Evolutionary conservation across 2,888 invertebrate species (phyloP).

Genomic region (Mimachlamys varia): DNA sequence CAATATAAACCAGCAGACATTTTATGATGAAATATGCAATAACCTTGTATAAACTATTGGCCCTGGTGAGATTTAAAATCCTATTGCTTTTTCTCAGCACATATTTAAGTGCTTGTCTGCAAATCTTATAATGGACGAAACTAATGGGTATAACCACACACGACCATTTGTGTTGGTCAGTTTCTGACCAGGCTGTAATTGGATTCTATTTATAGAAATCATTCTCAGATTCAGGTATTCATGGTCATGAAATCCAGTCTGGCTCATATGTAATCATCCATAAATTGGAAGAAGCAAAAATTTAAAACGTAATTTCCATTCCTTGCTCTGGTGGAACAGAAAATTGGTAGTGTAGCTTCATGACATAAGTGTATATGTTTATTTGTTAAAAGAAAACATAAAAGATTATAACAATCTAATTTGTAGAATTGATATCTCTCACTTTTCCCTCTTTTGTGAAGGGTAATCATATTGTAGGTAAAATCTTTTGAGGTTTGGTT

Average conservation of each 20-base stretch:
- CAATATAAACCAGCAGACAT: conserved; percentile 17
- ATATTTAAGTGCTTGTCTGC: conserved; percentile 31
- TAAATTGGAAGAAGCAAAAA: background rate
- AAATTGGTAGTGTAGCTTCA: background rate
- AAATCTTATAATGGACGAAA: conserved; percentile 19
- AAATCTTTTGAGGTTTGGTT: no score
- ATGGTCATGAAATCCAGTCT: conserved; percentile 23
- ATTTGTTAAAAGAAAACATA: no score
- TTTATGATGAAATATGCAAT: conserved; percentile 26
- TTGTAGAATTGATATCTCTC: no score
- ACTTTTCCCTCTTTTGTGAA: no score
- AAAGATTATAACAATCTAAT: no score
- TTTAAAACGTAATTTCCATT: background rate
- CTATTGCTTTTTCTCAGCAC: conserved; percentile 9
- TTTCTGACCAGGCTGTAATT: background rate
- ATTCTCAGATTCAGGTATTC: conserved; percentile 26
- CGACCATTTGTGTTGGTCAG: background rate
- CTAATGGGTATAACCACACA: background rate
- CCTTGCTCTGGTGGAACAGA: background rate
- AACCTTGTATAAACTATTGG: background rate
- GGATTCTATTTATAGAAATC: conserved; percentile 16
- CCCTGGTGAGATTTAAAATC: conserved; percentile 16
- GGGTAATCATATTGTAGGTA: no score
- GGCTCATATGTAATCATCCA: background rate
- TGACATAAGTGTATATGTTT: no score